Base-by-base conservation (phyloP, 1,140 invertebrate genomes). In the Papilio glaucus region DNA sequence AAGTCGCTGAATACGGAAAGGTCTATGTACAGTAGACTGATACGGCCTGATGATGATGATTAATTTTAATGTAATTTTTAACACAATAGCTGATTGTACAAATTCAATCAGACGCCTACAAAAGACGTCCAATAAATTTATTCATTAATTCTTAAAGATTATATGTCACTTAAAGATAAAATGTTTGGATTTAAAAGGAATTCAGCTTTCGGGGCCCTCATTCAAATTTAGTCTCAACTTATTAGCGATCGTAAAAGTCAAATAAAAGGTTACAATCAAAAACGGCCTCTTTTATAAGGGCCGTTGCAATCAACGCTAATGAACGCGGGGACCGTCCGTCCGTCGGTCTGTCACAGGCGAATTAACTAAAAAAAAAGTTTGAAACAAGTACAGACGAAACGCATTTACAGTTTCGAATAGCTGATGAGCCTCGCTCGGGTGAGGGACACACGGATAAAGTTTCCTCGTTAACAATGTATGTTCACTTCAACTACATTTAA, bases 251-350 rank as follows among this genome's bases (percentile, higher is more conserved):
- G 62, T 65, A 65, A 65, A 65, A 65, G 37, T 65, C 62, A 65
- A 65, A 65, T 65, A 65, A 65, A 65, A 65, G 33, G 62, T 68
- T 69, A 61, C 57, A 72, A 75, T 73, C 69, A 77, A 60, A 73
- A 60, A 70, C 73, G 60, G 39, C 24, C 67, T 72, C 57, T 71
- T 74, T 69, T 74, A 74, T 72, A 61, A 76, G 72, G 62, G 45
- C 72, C 75, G 82, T 81, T 77, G 82, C 80, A 84, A 85, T 84
- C 83, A 84, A 71, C 67, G 77, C 71, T 84, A 85, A 85, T 82
- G 83, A 85, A 85, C 75, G 76, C 26, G 41, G 79, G 75, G 73
- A 61, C 18, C 68, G 68, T 26, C 72, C 71, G 72, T 74, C 72
- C 69, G 29, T 33, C 29, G 29, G 29, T 33, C 74, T 77, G 80